Evolutionary conservation across 2,888 invertebrate species (phyloP), one percentile per base, ranked within the genome.

Genomic region (Himalopsyche japonica): DNA sequence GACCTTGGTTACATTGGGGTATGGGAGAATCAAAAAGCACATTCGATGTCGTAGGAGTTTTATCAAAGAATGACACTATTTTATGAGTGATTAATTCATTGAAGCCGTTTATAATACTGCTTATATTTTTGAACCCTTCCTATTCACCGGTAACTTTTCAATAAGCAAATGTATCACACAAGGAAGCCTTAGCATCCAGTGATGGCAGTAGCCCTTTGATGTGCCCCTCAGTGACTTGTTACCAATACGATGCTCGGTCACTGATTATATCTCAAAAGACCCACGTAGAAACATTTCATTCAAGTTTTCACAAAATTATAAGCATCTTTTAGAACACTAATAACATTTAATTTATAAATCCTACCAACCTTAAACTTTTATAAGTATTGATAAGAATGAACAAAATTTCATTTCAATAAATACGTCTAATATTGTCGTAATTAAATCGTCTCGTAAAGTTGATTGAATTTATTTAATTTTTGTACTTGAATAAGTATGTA

Each of bases 261-360:
- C 34, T 84, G 84, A 84, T 84, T 81, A 76, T 49, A 84, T 84
- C 84, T 77, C 76, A 30, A 76, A 34, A n/a, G 34, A 6, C n/a
- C 32, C 20, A n/a, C 20, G 57, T 20, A 20, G 20, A 57, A 57
- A 57, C 57, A 57, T 57, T 57, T 57, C 57, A 57, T 57, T 57
- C 57, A 57, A 20, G 20, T 20, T 20, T 57, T 57, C 24, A n/a
- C 7, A 20, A 57, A 57, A 20, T 57, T 57, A 57, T 57, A 57
- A 57, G 4, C 57, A n/a, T n/a, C n/a, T n/a, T n/a, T n/a, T n/a
- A n/a, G n/a, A n/a, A n/a, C n/a, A n/a, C n/a, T n/a, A n/a, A n/a
- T n/a, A n/a, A n/a, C n/a, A n/a, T n/a, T n/a, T n/a, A n/a, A n/a
- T n/a, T n/a, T n/a, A n/a, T n/a, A n/a, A n/a, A n/a, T n/a, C n/a